A percentile compares a stretch with the other conserved stretches of the same genome.
These are phyloP conservation scores for Notocelia uddmanniana DNA, from an alignment of 2,888 invertebrate species.

Conservation along the genomic window DNA sequence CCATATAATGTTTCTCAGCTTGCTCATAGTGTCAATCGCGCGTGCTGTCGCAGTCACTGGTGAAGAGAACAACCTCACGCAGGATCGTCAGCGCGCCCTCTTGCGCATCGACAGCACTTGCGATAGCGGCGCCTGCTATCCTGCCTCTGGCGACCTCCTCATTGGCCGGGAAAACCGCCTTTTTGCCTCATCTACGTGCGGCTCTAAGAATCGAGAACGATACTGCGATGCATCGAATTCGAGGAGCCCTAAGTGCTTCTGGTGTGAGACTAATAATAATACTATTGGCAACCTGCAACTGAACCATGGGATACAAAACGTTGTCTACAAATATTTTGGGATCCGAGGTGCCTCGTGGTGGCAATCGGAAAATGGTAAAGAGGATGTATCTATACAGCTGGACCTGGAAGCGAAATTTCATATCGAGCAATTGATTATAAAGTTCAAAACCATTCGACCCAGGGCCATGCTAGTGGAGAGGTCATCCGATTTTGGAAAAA, in stretches of 20 bases:
- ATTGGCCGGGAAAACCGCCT: conserved; percentile 97
- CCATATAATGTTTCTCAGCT: conserved; percentile 71
- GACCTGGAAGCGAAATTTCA: conserved; percentile 99
- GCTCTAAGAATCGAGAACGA: conserved; percentile 90
- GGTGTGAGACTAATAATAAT: conserved; percentile 94
- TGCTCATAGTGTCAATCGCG: conserved; percentile 64
- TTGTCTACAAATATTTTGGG: conserved; percentile 92
- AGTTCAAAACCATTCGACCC: conserved; percentile 99
- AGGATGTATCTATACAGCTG: conserved; percentile 96
- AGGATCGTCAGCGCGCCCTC: conserved; percentile 73
- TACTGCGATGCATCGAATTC: conserved; percentile 99
- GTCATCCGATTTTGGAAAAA: conserved; percentile 97
- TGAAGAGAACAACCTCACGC: conserved; percentile 69
- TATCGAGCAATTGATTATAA: conserved; percentile 99
- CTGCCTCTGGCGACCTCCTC: conserved; percentile 98
- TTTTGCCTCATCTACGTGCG: conserved; percentile 98
- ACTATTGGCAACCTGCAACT: conserved; percentile 88
- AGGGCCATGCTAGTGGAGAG: conserved; percentile 99
- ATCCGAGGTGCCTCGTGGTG: conserved; percentile 95
- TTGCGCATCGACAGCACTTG: conserved; percentile 90
- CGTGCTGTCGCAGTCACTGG: conserved; percentile 72
- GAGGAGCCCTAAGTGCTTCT: conserved; percentile 97
- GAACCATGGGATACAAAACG: conserved; percentile 96
- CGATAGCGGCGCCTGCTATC: conserved; percentile 99
- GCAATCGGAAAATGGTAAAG: conserved; percentile 99